Evolutionary conservation across 2,797 vertebrate genomes (phyloP).

Genomic region (Clarias laeviceps): DNA sequence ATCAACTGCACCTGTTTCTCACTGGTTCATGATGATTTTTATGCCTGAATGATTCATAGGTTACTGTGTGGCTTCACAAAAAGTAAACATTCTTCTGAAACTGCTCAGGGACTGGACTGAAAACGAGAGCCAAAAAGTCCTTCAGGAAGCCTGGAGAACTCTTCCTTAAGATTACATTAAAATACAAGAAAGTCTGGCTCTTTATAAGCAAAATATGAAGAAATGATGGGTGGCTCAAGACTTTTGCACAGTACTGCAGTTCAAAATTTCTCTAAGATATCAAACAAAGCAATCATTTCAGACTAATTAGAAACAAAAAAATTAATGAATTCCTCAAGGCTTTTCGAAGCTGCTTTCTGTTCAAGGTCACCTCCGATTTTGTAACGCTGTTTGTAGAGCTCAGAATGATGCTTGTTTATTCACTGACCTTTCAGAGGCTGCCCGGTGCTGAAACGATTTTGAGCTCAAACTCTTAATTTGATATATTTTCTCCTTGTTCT

Average conservation of each 20-base stretch:
- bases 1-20: too few species aligned
- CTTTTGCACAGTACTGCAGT: neutral
- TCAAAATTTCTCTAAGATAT: neutral
- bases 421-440: neutral
- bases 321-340: slow-evolving; percentile 2
- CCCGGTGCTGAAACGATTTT: neutral
- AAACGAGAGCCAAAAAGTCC: too few species aligned
- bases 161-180: too few species aligned
- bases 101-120: too few species aligned
- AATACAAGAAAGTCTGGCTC: too few species aligned
- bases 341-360: neutral
- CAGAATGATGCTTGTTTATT: neutral
- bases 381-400: slow-evolving; percentile 9
- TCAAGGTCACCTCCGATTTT: slow-evolving; percentile 5
- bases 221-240: too few species aligned
- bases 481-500: neutral
- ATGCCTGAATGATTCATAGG: too few species aligned
- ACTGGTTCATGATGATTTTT: too few species aligned
- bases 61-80: too few species aligned
- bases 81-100: too few species aligned
- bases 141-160: too few species aligned
- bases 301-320: slow-evolving; percentile 3
- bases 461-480: neutral
- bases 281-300: slow-evolving; percentile 15
- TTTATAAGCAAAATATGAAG: too few species aligned